phyloP scores from a whole-genome alignment of 2,113 vertebrate genomes.

The Phasianus colchicus region DNA sequence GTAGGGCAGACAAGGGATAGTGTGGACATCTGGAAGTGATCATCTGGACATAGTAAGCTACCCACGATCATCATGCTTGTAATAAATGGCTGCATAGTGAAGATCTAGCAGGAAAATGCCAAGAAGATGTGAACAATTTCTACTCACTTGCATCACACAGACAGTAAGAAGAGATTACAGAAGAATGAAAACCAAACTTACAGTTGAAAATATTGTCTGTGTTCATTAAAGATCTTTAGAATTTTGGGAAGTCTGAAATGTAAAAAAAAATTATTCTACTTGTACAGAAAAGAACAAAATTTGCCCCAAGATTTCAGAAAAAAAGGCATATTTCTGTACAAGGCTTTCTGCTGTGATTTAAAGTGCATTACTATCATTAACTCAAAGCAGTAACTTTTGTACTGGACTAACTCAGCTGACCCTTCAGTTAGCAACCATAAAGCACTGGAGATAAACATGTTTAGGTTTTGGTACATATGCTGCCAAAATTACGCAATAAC shows the following conservation, averaged over 20 bases:
- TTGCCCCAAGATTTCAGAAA: background rate
- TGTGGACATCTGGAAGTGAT: background rate
- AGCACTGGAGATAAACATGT: slow-evolving; percentile 34
- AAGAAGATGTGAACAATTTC: background rate
- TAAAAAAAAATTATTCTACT: background rate
- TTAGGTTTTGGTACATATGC: slow-evolving; percentile 42
- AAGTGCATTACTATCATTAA: background rate
- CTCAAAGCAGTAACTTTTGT: background rate
- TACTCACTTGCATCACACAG: background rate
- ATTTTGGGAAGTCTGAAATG: background rate
- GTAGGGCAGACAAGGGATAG: background rate
- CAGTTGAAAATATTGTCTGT: background rate
- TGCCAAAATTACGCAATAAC: slow-evolving; percentile 47
- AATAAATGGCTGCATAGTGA: background rate
- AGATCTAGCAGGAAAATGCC: background rate
- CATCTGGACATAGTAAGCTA: fast-evolving
- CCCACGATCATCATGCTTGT: background rate
- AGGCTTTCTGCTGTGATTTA: background rate
- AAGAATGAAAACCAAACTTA: background rate
- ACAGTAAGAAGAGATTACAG: background rate
- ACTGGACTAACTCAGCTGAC: slow-evolving; percentile 2
- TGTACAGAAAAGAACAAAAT: background rate
- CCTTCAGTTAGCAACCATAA: slow-evolving; percentile 7
- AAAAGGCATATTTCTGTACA: background rate
- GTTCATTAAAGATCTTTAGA: background rate